Base-by-base conservation (phyloP, 2,797 vertebrate species). In the Leptoclinus maculatus region DNA sequence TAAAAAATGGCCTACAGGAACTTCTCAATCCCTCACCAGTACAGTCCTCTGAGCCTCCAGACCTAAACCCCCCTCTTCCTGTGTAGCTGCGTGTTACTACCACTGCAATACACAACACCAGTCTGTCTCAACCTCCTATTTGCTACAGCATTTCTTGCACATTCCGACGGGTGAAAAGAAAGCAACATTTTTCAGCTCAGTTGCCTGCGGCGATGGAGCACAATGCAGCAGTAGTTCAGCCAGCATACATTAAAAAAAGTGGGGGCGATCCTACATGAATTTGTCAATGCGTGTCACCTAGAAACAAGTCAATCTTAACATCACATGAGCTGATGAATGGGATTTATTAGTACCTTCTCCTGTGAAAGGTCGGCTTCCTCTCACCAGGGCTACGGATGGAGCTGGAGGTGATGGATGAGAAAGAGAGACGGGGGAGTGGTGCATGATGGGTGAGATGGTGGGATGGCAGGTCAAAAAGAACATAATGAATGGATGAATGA, bases 331-430 rank as follows among this genome's bases (percentile, higher is more conserved):
- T 69, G 65, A 74, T 80, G 39, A 82, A 80, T 57, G 72, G 74
- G 67, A 94, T 78, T 53, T 17, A 84, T 88, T 89, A 90, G 93
- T 98, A 99, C 97, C 97, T 98, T 98, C 98, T 97, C 93, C 97
- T 97, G 95, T 98, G 97, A 95, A 97, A 95, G 92, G 96, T 95
- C 90, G 94, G 95, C 94, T 96, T 98, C 94, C 92, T 91, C 93
- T 96, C 96, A 90, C 95, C 96, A 90, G 95, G 93, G 93, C 94
- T 91, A 92, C 91, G 94, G 90, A 95, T 83, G 94, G 96, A 96
- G 95, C 97, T 99, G 96, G 95, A 97, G 95, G 95, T 95, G 94
- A 97, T 95, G 91, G 90, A 94, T 91, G 94, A 94, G 66, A 88
- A 27, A 47, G 27, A 36, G 68, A 75, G 66, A 88, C 76, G 83